Evolutionary conservation across 2,888 invertebrate species (phyloP).

Genomic region (Melieria omissa): DNA sequence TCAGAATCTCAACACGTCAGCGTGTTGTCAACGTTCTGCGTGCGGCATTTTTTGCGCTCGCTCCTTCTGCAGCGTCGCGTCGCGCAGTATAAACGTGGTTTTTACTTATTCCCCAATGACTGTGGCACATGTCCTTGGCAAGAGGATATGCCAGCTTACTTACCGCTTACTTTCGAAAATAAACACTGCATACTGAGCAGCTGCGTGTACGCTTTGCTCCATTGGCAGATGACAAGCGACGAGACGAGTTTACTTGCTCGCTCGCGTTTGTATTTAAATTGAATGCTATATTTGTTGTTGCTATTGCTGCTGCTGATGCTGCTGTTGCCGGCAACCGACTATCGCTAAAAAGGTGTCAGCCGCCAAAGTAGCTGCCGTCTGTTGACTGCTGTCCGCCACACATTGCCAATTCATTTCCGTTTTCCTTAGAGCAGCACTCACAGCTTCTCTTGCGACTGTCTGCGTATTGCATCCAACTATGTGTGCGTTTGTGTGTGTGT

Average conservation of each 20-base stretch:
- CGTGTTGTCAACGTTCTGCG: constrained; percentile 32
- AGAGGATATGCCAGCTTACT: neutral
- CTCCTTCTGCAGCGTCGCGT: neutral
- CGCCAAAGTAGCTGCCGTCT: neutral
- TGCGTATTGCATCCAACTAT: neutral
- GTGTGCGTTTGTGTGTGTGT: neutral
- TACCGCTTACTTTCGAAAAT: too few relatives aligned
- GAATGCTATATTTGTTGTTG: too few relatives aligned
- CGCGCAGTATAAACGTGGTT: neutral
- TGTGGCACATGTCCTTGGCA: neutral
- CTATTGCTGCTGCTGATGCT: too few relatives aligned
- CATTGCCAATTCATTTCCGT: constrained; percentile 6
- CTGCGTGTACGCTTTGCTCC: too few relatives aligned
- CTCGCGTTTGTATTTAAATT: too few relatives aligned
- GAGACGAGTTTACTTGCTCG: too few relatives aligned
- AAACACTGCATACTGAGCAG: too few relatives aligned
- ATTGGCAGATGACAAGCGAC: too few relatives aligned
- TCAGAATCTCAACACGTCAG: constrained; percentile 35
- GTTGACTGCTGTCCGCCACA: neutral
- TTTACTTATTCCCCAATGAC: neutral
- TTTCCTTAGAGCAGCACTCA: neutral
- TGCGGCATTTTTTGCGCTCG: neutral
- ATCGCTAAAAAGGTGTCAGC: too few relatives aligned
- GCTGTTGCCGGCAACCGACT: too few relatives aligned
- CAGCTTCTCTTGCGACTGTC: neutral